These are phyloP conservation scores for Zapornia atra DNA, from an alignment of 2,113 vertebrate genomes.

Conservation along the genomic window DNA sequence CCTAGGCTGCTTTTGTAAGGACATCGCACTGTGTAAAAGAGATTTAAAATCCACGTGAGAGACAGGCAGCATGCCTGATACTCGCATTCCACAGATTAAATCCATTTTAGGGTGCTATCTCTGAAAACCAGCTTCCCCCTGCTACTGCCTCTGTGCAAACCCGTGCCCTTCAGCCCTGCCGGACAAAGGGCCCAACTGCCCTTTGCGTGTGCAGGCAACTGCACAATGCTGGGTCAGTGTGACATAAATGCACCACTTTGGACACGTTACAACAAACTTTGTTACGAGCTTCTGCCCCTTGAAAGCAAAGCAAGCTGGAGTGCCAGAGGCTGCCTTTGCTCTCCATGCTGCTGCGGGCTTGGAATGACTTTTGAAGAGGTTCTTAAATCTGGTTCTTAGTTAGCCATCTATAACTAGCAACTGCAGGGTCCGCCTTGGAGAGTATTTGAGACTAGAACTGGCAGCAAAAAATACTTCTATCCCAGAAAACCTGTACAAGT, in stretches of 20 bases:
- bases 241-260: neutral
- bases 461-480: neutral
- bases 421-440: neutral
- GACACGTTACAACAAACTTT: neutral
- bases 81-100: neutral
- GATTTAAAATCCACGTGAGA: neutral
- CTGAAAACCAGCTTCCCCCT: neutral
- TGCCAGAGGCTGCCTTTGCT: neutral
- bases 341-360: neutral
- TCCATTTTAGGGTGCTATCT: neutral
- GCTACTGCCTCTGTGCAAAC: neutral
- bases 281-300: neutral
- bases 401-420: neutral
- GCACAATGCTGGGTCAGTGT: fast-evolving
- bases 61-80: neutral
- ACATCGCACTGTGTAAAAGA: neutral
- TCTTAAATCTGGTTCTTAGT: neutral
- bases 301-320: neutral
- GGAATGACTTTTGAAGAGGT: neutral
- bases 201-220: neutral
- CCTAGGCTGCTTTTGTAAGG: neutral
- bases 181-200: neutral
- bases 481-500: neutral
- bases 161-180: fast-evolving
- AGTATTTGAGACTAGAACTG: neutral